Evolutionary conservation across 2,797 vertebrate genomes (phyloP).

Genomic region (Decapterus maruadsi): DNA sequence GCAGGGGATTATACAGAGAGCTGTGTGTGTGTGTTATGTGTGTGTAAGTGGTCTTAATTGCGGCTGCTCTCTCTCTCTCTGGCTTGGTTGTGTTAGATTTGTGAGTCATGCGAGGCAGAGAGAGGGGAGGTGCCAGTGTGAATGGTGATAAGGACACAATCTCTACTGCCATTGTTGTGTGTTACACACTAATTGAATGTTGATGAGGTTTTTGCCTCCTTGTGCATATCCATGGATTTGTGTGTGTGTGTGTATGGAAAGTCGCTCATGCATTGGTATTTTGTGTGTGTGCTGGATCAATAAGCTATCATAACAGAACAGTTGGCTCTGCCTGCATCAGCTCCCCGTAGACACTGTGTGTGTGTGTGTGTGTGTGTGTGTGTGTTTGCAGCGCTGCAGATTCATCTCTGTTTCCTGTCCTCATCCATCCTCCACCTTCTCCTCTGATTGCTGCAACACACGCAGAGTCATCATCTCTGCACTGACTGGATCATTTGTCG

Average conservation of each 20-base stretch:
- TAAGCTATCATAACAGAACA: conserved; percentile 56
- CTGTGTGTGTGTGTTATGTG: not conserved
- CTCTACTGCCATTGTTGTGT: not conserved
- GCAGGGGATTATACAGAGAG: not conserved
- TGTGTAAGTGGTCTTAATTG: conserved; percentile 14
- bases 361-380: conserved; percentile 22
- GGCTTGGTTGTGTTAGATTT: conserved; percentile 30
- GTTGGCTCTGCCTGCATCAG: conserved; percentile 39
- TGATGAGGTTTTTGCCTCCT: not conserved
- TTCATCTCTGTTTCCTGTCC: conserved; percentile 32
- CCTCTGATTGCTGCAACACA: conserved; percentile 21
- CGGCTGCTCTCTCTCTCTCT: conserved; percentile 10
- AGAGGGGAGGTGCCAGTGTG: conserved; percentile 23
- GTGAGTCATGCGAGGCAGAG: conserved; percentile 25
- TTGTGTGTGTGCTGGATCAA: conserved; percentile 33
- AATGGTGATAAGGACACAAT: conserved; percentile 36
- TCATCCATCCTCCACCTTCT: conserved; percentile 19
- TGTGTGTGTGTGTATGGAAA: not conserved
- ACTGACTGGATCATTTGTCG: conserved; percentile 16
- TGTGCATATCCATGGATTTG: not conserved
- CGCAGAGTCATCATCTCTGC: conserved; percentile 11
- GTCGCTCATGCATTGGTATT: not conserved
- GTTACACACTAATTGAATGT: not conserved
- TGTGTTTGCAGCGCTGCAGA: conserved; percentile 24
- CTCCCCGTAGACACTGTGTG: conserved; percentile 26